Evolutionary conservation across 2,113 vertebrate genomes (phyloP).

Genomic region (Bos javanicus): DNA sequence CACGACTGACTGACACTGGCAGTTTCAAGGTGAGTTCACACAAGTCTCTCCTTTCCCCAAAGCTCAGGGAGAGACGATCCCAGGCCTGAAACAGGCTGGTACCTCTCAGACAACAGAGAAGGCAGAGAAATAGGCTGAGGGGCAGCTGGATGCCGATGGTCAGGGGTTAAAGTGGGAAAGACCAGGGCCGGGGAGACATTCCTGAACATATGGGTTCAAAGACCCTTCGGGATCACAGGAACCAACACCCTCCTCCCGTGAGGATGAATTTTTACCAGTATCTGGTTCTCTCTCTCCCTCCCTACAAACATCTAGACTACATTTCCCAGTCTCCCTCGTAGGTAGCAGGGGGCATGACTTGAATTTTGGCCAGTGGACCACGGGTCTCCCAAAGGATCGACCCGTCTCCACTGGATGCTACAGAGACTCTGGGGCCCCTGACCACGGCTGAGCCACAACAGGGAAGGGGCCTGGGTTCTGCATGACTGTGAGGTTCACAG

Average conservation of each 20-base stretch:
- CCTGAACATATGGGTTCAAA: not conserved
- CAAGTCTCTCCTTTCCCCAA: not conserved
- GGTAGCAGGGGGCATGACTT: not conserved
- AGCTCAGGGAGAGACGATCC: not conserved
- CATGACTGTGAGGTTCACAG: rapidly evolving
- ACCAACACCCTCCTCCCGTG: not conserved
- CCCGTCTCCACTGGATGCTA: too few relatives aligned
- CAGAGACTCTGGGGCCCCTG: not conserved
- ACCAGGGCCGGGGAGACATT: not conserved
- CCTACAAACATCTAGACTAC: not conserved
- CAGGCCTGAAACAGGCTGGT: not conserved
- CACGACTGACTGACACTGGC: not conserved
- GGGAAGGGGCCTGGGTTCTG: not conserved
- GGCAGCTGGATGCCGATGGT: not conserved
- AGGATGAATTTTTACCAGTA: not conserved
- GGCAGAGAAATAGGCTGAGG: not conserved
- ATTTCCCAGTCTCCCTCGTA: not conserved
- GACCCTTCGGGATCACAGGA: not conserved
- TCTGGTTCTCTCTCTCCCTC: not conserved
- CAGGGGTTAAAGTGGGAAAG: not conserved
- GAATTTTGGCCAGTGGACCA: not conserved
- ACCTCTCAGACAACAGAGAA: not conserved
- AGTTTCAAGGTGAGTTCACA: not conserved
- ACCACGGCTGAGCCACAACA: not conserved
- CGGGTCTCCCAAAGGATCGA: not conserved